Percentiles rank a stretch among this genome's conserved stretches.
Evolutionary conservation across 2,888 invertebrate genomes (phyloP).

Genomic region (Drosophila sordidula): DNA sequence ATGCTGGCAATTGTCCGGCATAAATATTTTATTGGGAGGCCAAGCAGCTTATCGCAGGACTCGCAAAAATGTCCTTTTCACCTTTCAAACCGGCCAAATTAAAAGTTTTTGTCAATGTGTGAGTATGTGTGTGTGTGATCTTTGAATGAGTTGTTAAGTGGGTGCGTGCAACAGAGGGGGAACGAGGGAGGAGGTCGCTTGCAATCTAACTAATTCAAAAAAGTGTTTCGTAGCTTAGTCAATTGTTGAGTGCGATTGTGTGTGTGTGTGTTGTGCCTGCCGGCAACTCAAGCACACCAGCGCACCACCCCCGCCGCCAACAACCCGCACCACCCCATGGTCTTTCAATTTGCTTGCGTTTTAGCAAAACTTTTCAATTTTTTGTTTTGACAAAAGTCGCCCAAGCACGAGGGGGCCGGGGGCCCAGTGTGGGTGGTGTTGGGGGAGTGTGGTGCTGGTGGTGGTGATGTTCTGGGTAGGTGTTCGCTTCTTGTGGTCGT

Average conservation of each 20-base stretch:
- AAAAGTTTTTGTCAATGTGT: conserved; percentile 59
- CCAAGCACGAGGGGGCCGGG: conserved; percentile 8
- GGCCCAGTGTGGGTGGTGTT: not conserved
- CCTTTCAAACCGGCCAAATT: conserved; percentile 76
- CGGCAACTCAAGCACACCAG: conserved; percentile 17
- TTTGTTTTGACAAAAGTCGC: conserved; percentile 51
- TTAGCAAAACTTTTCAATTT: conserved; percentile 72
- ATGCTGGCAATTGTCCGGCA: conserved; percentile 55
- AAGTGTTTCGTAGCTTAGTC: conserved; percentile 44
- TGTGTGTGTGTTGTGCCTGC: conserved; percentile 27
- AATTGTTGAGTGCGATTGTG: conserved; percentile 40
- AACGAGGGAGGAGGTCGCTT: not conserved
- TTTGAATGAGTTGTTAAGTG: conserved; percentile 48
- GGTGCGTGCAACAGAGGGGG: conserved; percentile 1
- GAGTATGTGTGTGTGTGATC: conserved; percentile 32
- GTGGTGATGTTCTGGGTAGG: not conserved
- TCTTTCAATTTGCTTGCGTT: conserved; percentile 69
- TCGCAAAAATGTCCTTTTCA: conserved; percentile 55
- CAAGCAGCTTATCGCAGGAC: conserved; percentile 39
- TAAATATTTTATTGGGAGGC: conserved; percentile 68
- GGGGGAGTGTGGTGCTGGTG: not conserved
- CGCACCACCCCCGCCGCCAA: conserved; percentile 5
- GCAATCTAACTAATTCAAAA: conserved; percentile 37
- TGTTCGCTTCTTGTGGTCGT: conserved; percentile 32
- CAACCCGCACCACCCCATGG: conserved; percentile 21